Percentiles rank a stretch among this genome's conserved stretches.
phyloP scores from a whole-genome alignment of 2,113 vertebrate species.

The Puntigrus tetrazona region DNA sequence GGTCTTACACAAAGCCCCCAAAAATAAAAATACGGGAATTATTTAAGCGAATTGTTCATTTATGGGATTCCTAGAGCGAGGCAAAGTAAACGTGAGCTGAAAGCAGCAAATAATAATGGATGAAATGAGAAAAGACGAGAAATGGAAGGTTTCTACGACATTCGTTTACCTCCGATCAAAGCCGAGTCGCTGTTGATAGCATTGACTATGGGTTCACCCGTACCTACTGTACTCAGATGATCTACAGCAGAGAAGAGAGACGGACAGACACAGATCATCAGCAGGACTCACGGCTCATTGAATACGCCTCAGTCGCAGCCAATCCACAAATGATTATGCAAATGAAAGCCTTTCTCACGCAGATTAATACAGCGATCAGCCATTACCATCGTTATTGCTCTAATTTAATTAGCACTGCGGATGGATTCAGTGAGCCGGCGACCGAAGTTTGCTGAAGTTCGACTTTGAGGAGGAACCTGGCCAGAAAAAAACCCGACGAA shows the following conservation, averaged over 20 bases:
- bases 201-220: conserved; percentile 83
- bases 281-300: conserved; percentile 41
- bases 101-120: neutral
- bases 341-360: conserved; percentile 43
- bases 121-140: conserved; percentile 20
- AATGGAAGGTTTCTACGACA: conserved; percentile 14
- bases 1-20: neutral
- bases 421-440: conserved; percentile 62
- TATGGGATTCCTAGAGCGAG: neutral
- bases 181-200: conserved; percentile 85
- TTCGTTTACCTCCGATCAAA: conserved; percentile 89
- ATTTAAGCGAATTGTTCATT: neutral
- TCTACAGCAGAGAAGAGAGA: conserved; percentile 76
- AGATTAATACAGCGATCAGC: conserved; percentile 63
- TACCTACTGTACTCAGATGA: conserved; percentile 83
- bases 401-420: conserved; percentile 54
- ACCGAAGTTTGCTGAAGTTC: conserved; percentile 38
- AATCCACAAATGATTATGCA: conserved; percentile 41
- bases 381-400: conserved; percentile 42
- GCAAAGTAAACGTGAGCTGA: neutral
- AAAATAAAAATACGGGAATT: neutral
- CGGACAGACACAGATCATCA: conserved; percentile 47
- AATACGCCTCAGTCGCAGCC: conserved; percentile 38
- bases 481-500: neutral
- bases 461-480: conserved; percentile 10